Evolutionary conservation across 2,113 vertebrate genomes (phyloP).

Genomic region (Amphilophus citrinellus): DNA sequence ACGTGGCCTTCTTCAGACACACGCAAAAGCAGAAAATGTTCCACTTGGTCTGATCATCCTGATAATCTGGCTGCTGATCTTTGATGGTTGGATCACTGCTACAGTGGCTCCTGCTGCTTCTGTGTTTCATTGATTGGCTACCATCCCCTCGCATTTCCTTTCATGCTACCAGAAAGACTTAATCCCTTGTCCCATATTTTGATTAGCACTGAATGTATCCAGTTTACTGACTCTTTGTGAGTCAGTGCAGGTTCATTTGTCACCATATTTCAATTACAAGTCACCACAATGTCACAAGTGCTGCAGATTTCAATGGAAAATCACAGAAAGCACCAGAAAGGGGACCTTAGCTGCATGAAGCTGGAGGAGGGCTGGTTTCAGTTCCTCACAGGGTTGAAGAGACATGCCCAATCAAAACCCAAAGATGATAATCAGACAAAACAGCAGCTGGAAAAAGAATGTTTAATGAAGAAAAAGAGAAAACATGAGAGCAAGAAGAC

Average conservation of each 20-base stretch:
- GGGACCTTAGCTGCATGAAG: too few species aligned
- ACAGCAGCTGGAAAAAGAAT: background rate
- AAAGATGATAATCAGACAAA: background rate
- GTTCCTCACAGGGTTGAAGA: background rate
- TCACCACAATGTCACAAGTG: too few species aligned
- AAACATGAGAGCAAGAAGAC: too few species aligned
- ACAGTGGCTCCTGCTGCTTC: background rate
- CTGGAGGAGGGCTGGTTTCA: background rate
- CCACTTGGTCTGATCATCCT: background rate
- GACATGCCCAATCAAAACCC: fast-evolving
- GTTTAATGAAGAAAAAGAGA: too few species aligned
- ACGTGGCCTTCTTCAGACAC: fast-evolving
- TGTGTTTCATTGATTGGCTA: background rate
- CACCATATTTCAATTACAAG: too few species aligned
- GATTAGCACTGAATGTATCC: too few species aligned
- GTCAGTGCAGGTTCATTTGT: too few species aligned
- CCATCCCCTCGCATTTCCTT: background rate
- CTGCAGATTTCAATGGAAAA: too few species aligned
- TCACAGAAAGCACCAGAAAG: too few species aligned
- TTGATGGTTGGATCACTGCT: too few species aligned
- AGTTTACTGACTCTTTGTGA: too few species aligned
- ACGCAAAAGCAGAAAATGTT: background rate
- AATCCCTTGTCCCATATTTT: background rate
- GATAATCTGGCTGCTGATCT: background rate
- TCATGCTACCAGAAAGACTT: background rate